Base-by-base conservation (phyloP, 2,113 vertebrate species). In the Xenopus tropicalis region DNA sequence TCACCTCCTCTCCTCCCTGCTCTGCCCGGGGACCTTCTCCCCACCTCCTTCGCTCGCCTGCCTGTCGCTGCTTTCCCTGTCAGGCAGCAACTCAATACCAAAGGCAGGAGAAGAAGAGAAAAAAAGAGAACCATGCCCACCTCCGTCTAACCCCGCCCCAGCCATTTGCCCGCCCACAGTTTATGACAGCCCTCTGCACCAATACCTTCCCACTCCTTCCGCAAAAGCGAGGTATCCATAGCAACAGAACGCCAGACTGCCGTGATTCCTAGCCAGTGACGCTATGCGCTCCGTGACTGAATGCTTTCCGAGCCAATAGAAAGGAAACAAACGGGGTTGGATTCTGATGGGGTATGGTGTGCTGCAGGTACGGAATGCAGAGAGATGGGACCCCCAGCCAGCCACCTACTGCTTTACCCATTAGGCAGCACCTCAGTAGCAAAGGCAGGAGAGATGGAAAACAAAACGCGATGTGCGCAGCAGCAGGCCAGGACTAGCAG, bases 191-290 rank as follows among this genome's bases (percentile, higher is more conserved):
- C 73, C 73, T 76, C 73, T 76, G 73, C 73, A 66, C 59, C 66
- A 76, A 69, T 58, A 76, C 66, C 73, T 43, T 58, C 73, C 73
- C 66, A 69, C 73, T 69, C 66, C 69, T 76, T 61, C 66, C 46
- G 65, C 72, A 61, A 74, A 57, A 16, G 17, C 24, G 20, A n/a
- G 52, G 58, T 62, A 24, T 22, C 44, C 72, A 13, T 10, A 11
- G 43, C 14, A 11, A 25, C n/a, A n/a, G 29, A 5, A 42, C 3
- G 2, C 19, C 58, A 20, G 65, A 17, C 20, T 20, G 61, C 29
- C 11, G 20, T 2, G 13, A 17, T 22, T 17, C 6, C 14, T 8
- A n/a, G 23, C 71, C 71, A 74, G 46, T 74, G 16, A 58, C 4
- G 59, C 48, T 8, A 9, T n/a, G 7, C 10, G 4, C 1, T 5